Base-by-base conservation (phyloP, 2,888 invertebrate species). In the Syrista parreyssii region DNA sequence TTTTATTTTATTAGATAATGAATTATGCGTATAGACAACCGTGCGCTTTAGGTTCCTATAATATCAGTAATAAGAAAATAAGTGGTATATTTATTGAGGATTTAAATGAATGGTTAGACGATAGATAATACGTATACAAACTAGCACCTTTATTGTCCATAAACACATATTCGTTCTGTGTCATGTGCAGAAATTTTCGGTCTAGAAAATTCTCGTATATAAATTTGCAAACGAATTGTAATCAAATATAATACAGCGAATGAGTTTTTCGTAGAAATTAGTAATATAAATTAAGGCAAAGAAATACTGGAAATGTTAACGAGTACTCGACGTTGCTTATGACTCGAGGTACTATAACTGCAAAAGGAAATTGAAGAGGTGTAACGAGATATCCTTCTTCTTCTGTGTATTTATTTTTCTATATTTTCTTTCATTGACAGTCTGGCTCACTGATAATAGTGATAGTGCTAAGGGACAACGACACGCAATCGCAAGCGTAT, bases 141-240 rank as follows among this genome's bases (percentile, higher is more conserved):
- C 76, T 77, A 76, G 79, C 76, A 72, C 33, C 78, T 81, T 81
- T 79, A 81, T 81, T 81, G 75, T 81, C 79, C 75, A 78, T 76
- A 75, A 77, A 55, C 79, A 79, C 78, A 79, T 76, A 77, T 75
- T 68, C 76, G 75, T 76, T 77, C 73, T 76, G 55, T 36, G 72
- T 74, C 23, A 12, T 31, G 33, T 34, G 12, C 35, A 33, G 32
- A 31, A 78, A 68, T 23, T 23, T 55, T 55, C 55, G 6, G 9
- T 55, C 3, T 9, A 2, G 23, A 55, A 55, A 55, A 55, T 55
- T 55, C 23, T 55, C 55, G 55, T 23, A 55, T 55, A 55, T 55
- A 23, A 55, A 55, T 23, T 55, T 55, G 55, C 55, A 23, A 55
- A 55, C 55, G 9, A 55, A 23, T 55, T 55, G 23, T 55, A 55